Percentiles rank a stretch among this genome's conserved stretches.
These are phyloP conservation scores for Epizoanthus illoricatus DNA, from an alignment of 92 coral and sea anemone species.

Conservation along the genomic window DNA sequence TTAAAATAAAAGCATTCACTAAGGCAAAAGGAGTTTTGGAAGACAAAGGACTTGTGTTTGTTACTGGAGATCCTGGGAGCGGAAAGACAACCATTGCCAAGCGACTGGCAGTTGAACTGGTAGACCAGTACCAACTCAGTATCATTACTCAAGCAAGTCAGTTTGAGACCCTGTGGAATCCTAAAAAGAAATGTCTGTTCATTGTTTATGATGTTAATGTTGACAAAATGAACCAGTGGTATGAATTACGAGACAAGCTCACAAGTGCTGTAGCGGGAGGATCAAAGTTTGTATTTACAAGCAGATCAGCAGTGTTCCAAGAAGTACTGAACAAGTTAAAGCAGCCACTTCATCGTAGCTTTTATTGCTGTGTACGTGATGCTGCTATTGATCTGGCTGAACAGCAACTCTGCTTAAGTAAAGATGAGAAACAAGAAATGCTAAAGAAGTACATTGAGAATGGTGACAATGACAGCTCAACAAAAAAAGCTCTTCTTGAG, in stretches of 20 bases:
- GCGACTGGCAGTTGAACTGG: not conserved
- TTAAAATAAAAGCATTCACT: not conserved
- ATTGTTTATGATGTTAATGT: not conserved
- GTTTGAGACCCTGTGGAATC: not conserved
- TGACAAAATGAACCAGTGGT: conserved; percentile 5
- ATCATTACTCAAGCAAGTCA: not conserved
- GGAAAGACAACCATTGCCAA: not conserved
- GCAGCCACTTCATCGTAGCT: not conserved
- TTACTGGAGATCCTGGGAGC: not conserved
- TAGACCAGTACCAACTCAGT: not conserved
- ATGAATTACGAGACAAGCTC: not conserved
- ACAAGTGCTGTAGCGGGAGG: not conserved
- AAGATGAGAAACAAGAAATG: conserved; percentile 3
- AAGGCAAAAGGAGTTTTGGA: not conserved
- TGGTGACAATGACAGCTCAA: not conserved
- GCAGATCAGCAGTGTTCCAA: not conserved
- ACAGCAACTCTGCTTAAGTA: not conserved
- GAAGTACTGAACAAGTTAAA: not conserved
- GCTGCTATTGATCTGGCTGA: conserved; percentile 1
- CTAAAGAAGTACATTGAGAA: not conserved
- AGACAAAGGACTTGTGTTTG: not conserved
- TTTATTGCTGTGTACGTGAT: not conserved
- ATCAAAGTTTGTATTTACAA: conserved; percentile 5
- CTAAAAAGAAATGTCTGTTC: not conserved
- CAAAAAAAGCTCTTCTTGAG: not conserved